Percentiles rank a stretch among this genome's conserved stretches.
phyloP scores from a whole-genome alignment of 1,140 invertebrate genomes.

The Bacillus rossius region DNA sequence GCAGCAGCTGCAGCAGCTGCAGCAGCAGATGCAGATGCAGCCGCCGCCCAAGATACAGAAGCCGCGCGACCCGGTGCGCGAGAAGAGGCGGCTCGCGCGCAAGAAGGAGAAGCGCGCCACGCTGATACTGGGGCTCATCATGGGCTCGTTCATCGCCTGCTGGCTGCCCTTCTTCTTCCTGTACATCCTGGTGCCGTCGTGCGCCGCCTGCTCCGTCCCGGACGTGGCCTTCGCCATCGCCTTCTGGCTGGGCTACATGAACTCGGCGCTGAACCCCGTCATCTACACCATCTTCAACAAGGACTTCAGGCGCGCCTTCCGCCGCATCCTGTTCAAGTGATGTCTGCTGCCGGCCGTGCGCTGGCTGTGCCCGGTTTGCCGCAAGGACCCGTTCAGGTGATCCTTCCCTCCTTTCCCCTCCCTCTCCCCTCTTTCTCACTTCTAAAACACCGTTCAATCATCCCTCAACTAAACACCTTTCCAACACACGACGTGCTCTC shows the following conservation, averaged over 20 bases:
- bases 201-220: conserved; percentile 68
- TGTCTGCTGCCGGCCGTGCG: conserved; percentile 72
- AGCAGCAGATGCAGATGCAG: conserved; percentile 15
- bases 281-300: conserved; percentile 99
- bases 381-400: neutral
- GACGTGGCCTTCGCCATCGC: conserved; percentile 86
- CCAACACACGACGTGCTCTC: too few relatives aligned
- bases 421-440: too few relatives aligned
- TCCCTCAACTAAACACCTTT: too few relatives aligned
- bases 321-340: conserved; percentile 92
- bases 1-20: conserved; percentile 26
- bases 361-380: conserved; percentile 36
- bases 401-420: too few relatives aligned
- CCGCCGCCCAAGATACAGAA: conserved; percentile 56
- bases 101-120: conserved; percentile 98
- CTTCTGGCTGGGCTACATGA: conserved; percentile 99
- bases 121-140: conserved; percentile 93
- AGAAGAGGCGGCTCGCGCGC: conserved; percentile 88
- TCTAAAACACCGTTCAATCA: too few relatives aligned
- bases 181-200: conserved; percentile 82
- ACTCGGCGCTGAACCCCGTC: conserved; percentile 95
- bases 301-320: conserved; percentile 94
- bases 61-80: conserved; percentile 81
- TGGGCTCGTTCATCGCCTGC: conserved; percentile 97
- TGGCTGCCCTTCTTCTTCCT: conserved; percentile 99